Conservation (phyloP, 2,888 invertebrate species). For the Epirrita christyi region DNA sequence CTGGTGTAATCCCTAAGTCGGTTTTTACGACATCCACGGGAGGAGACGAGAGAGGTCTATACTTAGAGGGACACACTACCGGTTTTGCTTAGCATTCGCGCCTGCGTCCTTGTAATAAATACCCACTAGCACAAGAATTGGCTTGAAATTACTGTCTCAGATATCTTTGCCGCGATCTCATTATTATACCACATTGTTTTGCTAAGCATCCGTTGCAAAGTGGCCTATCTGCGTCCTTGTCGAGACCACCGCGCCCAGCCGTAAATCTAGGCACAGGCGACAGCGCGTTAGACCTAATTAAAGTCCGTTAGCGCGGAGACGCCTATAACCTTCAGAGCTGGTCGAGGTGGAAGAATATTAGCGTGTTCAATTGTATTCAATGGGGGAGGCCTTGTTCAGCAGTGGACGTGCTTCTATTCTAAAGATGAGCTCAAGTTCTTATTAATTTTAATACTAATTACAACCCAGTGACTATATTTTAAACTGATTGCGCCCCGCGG, state of each 20-base stretch:
- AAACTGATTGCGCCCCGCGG: too few species aligned
- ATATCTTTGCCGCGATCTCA: slow-evolving; percentile 16
- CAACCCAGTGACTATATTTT: too few species aligned
- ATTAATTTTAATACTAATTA: too few species aligned
- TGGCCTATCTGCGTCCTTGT: slow-evolving; percentile 36
- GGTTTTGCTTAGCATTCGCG: too few species aligned
- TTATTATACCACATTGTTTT: slow-evolving; percentile 19
- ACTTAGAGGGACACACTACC: too few species aligned
- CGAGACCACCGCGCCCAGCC: slow-evolving; percentile 34
- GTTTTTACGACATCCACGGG: too few species aligned
- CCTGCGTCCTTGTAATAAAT: too few species aligned
- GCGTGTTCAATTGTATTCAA: slow-evolving; percentile 1
- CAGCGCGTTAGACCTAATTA: slow-evolving; percentile 70
- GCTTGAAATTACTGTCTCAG: not conserved
- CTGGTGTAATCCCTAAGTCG: too few species aligned
- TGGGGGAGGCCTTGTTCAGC: not conserved
- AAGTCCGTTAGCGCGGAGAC: slow-evolving; percentile 57
- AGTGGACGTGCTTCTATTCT: too few species aligned
- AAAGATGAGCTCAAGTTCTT: too few species aligned
- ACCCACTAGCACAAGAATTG: not conserved
- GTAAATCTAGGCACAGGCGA: slow-evolving; percentile 60
- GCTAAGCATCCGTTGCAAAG: slow-evolving; percentile 33
- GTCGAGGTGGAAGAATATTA: slow-evolving; percentile 17
- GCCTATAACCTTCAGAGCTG: slow-evolving; percentile 44
- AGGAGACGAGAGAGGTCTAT: too few species aligned